Percentiles rank a stretch among this genome's conserved stretches.
Conservation (phyloP, 2,113 vertebrate species). For the Penelope pileata region DNA sequence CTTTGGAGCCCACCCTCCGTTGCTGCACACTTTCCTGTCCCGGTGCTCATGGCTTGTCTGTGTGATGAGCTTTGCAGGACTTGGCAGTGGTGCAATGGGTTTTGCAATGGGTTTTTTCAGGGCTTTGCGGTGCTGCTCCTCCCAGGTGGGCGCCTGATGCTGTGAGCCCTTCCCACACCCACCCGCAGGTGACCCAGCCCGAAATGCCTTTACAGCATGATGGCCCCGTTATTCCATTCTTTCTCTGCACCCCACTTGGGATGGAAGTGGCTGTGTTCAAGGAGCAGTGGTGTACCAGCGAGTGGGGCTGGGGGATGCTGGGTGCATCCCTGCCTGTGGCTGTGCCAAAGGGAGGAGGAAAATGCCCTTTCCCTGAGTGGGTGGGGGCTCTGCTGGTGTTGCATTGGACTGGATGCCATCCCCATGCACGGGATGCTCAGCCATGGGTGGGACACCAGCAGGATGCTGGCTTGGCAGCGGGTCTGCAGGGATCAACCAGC, state of each 20-base stretch:
- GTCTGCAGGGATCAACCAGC: background rate
- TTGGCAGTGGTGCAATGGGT: no score
- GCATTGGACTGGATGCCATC: background rate
- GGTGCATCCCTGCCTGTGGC: background rate
- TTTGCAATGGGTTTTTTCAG: no score
- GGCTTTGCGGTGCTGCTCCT: background rate
- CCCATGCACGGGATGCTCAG: background rate
- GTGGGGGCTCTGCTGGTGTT: background rate
- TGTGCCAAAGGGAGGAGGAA: background rate
- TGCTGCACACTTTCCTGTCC: background rate
- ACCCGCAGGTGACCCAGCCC: rapidly evolving
- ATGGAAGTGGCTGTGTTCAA: rapidly evolving
- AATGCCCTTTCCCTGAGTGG: rapidly evolving
- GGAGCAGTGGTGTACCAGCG: rapidly evolving
- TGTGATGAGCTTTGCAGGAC: rapidly evolving
- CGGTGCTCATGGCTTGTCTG: background rate
- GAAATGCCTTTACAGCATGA: no score
- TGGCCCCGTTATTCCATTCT: background rate
- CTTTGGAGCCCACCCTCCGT: rapidly evolving
- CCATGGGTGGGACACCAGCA: rapidly evolving
- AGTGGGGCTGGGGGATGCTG: background rate
- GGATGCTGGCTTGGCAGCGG: background rate
- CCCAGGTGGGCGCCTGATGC: rapidly evolving
- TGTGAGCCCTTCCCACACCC: rapidly evolving
- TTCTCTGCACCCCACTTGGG: background rate